These are phyloP conservation scores for Nothoprocta pentlandii DNA, from an alignment of 2,113 vertebrate genomes.

Conservation along the genomic window DNA sequence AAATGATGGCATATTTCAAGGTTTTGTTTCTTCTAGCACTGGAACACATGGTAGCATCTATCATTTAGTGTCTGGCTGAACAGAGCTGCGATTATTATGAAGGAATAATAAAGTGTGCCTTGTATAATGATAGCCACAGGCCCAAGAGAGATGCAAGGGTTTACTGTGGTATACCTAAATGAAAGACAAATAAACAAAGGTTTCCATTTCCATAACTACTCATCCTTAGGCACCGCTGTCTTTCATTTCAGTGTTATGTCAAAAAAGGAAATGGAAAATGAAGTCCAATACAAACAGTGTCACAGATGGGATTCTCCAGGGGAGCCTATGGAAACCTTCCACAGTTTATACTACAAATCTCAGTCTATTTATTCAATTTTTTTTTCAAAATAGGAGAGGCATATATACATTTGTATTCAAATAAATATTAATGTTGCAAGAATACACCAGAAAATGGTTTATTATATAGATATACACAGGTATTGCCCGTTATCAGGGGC, in stretches of 20 bases:
- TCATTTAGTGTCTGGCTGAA: not conserved
- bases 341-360: not conserved
- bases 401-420: constrained; percentile 1
- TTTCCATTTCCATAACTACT: not conserved
- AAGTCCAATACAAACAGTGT: not conserved
- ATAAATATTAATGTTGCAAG: constrained; percentile 37
- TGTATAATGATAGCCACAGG: not conserved
- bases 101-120: not conserved
- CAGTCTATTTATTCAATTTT: not conserved
- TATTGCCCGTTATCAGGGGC: not conserved
- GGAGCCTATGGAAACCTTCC: not conserved
- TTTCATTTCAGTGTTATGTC: not conserved
- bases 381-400: not conserved
- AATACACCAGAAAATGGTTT: not conserved
- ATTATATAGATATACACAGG: no score
- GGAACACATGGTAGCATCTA: not conserved
- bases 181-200: not conserved
- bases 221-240: not conserved
- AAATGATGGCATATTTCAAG: not conserved
- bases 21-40: not conserved
- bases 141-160: not conserved
- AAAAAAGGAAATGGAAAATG: not conserved
- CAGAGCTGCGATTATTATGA: not conserved
- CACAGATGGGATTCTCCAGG: not conserved
- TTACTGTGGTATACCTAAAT: not conserved